These are phyloP conservation scores for Heliconius charithonia DNA, from an alignment of 2,888 invertebrate species.

Conservation along the genomic window DNA sequence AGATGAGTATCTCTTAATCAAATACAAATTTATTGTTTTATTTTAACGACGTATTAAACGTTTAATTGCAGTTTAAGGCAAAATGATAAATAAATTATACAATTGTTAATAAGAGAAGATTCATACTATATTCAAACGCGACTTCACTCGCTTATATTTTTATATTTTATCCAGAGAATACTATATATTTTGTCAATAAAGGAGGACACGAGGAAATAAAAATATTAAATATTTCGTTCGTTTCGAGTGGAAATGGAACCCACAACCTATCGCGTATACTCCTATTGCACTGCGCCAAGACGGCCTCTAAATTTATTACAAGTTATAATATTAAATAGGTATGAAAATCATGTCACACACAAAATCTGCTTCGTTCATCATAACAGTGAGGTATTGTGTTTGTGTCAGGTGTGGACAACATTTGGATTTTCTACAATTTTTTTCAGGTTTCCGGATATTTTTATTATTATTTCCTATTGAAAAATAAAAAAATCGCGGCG, in stretches of 20 bases:
- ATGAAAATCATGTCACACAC: conserved; percentile 42
- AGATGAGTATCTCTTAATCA: neutral
- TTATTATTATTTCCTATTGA: neutral
- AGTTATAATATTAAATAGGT: conserved; percentile 36
- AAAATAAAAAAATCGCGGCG: too few species aligned
- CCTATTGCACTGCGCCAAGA: neutral
- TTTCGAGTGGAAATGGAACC: neutral
- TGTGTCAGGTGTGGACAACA: conserved; percentile 21
- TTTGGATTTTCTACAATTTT: conserved; percentile 6
- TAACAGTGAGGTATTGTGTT: conserved; percentile 39
- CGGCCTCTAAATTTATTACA: neutral
- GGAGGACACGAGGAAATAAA: neutral
- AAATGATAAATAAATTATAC: neutral
- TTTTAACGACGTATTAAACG: neutral
- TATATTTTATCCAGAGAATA: too few species aligned
- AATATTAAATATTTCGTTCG: neutral
- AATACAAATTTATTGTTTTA: neutral
- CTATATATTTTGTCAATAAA: too few species aligned
- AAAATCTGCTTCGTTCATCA: conserved; percentile 43
- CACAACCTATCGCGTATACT: neutral
- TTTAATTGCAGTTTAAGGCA: neutral
- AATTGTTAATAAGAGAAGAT: neutral
- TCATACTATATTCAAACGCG: neutral
- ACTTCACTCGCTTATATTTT: too few species aligned
- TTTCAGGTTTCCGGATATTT: neutral